phyloP scores from a whole-genome alignment of 37 sponge, comb jelly and placozoan genomes.

The Mnemiopsis leidyi region DNA sequence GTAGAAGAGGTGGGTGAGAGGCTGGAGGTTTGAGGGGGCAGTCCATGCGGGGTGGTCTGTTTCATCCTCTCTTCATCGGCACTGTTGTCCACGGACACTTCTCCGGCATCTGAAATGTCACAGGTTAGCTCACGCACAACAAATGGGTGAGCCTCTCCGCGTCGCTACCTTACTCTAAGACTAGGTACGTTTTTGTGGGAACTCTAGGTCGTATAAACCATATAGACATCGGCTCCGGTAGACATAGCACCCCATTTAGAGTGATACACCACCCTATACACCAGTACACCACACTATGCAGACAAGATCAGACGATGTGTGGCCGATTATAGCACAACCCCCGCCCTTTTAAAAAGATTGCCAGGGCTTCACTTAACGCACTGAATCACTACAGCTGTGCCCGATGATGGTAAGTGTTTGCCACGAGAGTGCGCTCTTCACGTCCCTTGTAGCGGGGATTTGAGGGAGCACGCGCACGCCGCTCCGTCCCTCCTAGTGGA shows the following conservation, averaged over 20 bases:
- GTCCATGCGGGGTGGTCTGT: not conserved
- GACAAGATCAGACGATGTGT: not conserved
- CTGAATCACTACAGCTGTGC: not conserved
- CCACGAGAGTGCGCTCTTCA: not conserved
- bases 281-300: not conserved
- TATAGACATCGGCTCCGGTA: too few relatives aligned
- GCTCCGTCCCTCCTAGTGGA: not conserved
- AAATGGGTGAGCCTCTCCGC: too few relatives aligned
- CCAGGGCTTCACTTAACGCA: not conserved
- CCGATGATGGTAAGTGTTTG: not conserved
- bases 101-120: slow-evolving; percentile 20
- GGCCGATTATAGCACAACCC: not conserved
- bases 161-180: too few relatives aligned
- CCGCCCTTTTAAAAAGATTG: not conserved
- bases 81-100: not conserved
- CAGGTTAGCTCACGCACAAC: too few relatives aligned
- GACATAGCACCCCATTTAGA: too few relatives aligned
- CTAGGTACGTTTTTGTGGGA: too few relatives aligned
- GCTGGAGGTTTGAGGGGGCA: not conserved
- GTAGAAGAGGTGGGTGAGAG: not conserved
- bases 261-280: not conserved
- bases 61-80: not conserved
- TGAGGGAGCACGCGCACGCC: not conserved
- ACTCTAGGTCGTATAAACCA: too few relatives aligned
- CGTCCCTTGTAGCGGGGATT: not conserved